Evolutionary conservation across 2,888 invertebrate species (phyloP).

Genomic region (Anagyrus pseudococci): DNA sequence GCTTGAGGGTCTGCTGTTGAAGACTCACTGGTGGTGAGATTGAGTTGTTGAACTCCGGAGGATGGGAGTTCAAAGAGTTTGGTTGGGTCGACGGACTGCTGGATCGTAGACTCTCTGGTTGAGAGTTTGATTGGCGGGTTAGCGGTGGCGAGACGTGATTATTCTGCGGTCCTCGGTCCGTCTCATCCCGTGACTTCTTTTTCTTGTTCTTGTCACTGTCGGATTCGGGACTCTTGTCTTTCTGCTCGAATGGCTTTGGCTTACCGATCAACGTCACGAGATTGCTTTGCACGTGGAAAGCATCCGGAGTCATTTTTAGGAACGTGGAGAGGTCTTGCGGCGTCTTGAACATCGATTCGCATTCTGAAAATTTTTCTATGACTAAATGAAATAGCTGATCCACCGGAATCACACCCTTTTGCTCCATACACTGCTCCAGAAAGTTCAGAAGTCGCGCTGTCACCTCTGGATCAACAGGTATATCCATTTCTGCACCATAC

Average conservation of each 20-base stretch:
- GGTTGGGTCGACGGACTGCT: conserved; percentile 44
- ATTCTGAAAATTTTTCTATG: conserved; percentile 77
- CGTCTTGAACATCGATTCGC: conserved; percentile 89
- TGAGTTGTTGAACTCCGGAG: conserved; percentile 48
- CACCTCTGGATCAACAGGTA: conserved; percentile 78
- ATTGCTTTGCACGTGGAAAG: conserved; percentile 92
- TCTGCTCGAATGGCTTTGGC: conserved; percentile 65
- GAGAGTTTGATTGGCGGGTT: conserved; percentile 28
- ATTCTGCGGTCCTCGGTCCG: conserved; percentile 20
- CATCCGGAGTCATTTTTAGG: conserved; percentile 90
- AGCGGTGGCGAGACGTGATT: conserved; percentile 6
- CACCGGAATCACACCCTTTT: conserved; percentile 82
- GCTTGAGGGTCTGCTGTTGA: conserved; percentile 77
- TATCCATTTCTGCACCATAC: conserved; percentile 63
- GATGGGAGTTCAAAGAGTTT: conserved; percentile 32
- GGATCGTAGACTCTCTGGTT: conserved; percentile 39
- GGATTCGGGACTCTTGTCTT: conserved; percentile 15
- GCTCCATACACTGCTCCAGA: conserved; percentile 81
- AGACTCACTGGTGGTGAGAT: conserved; percentile 53
- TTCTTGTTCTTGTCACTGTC: conserved; percentile 40
- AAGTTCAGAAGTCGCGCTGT: conserved; percentile 85
- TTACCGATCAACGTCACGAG: conserved; percentile 83
- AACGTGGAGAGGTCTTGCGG: conserved; percentile 90
- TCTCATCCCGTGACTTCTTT: conserved; percentile 30
- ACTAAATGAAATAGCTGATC: conserved; percentile 87